Evolutionary conservation across 1,140 invertebrate species (phyloP).

Genomic region (Pomacea maculata): DNA sequence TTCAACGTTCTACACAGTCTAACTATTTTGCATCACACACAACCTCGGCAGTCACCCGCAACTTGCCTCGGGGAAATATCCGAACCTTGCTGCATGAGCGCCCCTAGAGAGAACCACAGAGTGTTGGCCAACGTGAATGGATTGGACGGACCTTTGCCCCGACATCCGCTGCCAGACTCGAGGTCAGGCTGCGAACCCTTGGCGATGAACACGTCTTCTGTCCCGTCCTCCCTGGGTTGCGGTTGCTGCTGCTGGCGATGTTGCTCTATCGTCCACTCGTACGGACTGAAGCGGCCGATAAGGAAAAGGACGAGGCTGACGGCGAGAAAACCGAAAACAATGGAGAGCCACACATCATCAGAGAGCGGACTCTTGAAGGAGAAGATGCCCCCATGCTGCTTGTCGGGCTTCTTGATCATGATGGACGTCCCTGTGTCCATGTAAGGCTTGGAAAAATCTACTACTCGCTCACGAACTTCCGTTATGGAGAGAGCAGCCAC

Average conservation of each 20-base stretch:
- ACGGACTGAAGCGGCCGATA: constrained; percentile 83
- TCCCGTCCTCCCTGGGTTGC: constrained; percentile 22
- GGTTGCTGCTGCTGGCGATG: not conserved
- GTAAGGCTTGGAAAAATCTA: constrained; percentile 64
- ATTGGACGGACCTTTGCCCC: constrained; percentile 24
- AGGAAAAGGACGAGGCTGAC: constrained; percentile 93
- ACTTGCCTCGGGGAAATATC: constrained; percentile 90
- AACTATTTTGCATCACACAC: not conserved
- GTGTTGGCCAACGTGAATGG: constrained; percentile 76
- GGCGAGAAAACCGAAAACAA: constrained; percentile 69
- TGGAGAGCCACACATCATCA: constrained; percentile 68
- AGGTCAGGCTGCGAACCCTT: no score
- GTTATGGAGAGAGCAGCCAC: constrained; percentile 61
- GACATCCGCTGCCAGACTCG: no score
- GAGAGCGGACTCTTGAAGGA: constrained; percentile 97
- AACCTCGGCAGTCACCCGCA: constrained; percentile 5
- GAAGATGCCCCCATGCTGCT: constrained; percentile 79
- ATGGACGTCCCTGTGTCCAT: constrained; percentile 63
- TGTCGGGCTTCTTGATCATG: constrained; percentile 64
- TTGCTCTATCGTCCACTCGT: constrained; percentile 79
- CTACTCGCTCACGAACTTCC: constrained; percentile 55
- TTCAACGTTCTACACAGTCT: not conserved
- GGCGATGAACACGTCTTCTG: no score
- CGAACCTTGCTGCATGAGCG: constrained; percentile 98
- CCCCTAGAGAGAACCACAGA: constrained; percentile 92